A percentile compares a stretch with the other conserved stretches of the same genome.
These are phyloP conservation scores for Taenaris catops DNA, from an alignment of 2,888 invertebrate species.

Conservation along the genomic window DNA sequence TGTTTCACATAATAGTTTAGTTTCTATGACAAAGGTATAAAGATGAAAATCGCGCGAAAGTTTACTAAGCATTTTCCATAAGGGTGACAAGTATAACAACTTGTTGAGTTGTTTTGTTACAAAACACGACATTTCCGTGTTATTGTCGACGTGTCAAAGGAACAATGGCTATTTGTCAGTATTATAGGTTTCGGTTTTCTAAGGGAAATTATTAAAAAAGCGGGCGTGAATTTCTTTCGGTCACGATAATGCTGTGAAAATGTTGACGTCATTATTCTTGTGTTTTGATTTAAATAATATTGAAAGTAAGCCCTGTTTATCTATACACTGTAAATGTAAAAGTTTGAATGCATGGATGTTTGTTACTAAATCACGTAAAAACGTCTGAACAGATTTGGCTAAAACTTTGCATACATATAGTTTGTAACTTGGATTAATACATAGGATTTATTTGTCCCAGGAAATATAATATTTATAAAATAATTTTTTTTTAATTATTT, in stretches of 20 bases:
- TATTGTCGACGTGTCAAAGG: constrained; percentile 46
- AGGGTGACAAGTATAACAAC: constrained; percentile 51
- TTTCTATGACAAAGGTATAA: constrained; percentile 13
- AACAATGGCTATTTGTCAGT: constrained; percentile 39
- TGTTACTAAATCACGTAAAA: no score
- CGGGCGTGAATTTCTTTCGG: constrained; percentile 24
- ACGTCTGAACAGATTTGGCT: no score
- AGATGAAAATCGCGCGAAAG: constrained; percentile 13
- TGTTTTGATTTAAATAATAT: no score
- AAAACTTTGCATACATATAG: no score
- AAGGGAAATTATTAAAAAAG: constrained; percentile 30
- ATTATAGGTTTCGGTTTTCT: constrained; percentile 36
- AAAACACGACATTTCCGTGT: constrained; percentile 45
- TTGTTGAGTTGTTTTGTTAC: constrained; percentile 59
- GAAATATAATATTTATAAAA: no score
- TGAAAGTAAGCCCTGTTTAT: no score
- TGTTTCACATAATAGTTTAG: constrained; percentile 1
- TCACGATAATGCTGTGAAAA: constrained; percentile 15
- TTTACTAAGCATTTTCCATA: constrained; percentile 19
- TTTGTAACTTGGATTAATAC: constrained; percentile 6
- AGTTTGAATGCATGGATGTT: no score
- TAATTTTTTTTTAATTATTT: no score
- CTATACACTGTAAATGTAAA: no score
- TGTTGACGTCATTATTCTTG: constrained; percentile 9
- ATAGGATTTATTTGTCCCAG: no score